Evolutionary conservation across 2,888 invertebrate genomes (phyloP).

Genomic region (Notodonta ziczac): DNA sequence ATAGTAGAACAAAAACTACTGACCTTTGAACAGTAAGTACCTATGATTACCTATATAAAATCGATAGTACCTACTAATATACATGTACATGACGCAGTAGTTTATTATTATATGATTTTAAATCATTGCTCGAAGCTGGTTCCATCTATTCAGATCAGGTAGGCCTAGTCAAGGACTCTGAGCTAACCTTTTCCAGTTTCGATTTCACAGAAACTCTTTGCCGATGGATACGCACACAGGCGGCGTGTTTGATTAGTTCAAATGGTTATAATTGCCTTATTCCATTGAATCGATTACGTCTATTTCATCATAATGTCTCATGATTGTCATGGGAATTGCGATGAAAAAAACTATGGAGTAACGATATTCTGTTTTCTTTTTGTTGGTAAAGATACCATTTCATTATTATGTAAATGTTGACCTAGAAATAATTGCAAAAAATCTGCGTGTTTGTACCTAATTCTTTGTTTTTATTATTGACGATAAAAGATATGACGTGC

Average conservation of each 20-base stretch:
- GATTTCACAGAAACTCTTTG: not conserved
- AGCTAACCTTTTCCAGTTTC: not conserved
- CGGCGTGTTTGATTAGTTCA: slow-evolving; percentile 1
- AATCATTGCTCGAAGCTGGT: not conserved
- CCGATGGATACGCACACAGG: not conserved
- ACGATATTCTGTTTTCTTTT: too few species aligned
- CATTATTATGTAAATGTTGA: not conserved
- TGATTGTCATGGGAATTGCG: not conserved
- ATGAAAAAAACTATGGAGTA: too few species aligned
- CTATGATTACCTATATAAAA: too few species aligned
- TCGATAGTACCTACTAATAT: too few species aligned
- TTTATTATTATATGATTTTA: not conserved
- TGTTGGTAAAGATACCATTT: not conserved
- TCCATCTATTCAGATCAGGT: not conserved
- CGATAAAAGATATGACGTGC: slow-evolving; percentile 47
- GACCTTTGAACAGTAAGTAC: too few species aligned
- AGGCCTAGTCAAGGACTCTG: slow-evolving; percentile 1
- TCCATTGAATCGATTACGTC: not conserved
- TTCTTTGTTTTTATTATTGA: slow-evolving; percentile 34
- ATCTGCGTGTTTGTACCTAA: slow-evolving; percentile 9
- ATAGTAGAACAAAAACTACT: too few species aligned
- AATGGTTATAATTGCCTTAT: slow-evolving; percentile 4
- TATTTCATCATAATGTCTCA: not conserved
- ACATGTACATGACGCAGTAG: not conserved
- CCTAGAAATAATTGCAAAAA: not conserved